phyloP scores from a whole-genome alignment of 2,888 invertebrate species.

The Alloplasta piceator region DNA sequence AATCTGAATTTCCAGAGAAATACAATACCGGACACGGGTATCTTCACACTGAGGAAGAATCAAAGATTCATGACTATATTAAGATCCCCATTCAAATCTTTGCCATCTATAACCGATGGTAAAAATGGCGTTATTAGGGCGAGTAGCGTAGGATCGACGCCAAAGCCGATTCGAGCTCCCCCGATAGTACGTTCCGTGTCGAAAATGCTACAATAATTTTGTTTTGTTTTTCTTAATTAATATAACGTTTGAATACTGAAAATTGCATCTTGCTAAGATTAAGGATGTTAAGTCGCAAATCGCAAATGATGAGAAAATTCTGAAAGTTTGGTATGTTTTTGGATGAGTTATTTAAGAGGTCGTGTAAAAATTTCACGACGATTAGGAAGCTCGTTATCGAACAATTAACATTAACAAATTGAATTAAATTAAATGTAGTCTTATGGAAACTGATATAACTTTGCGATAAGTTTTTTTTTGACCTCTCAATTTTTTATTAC shows the following conservation, averaged over 20 bases:
- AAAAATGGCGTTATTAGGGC: conserved; percentile 80
- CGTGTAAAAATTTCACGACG: no score
- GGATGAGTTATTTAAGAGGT: no score
- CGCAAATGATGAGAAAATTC: no score
- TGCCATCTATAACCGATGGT: conserved; percentile 78
- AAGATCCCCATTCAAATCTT: conserved; percentile 81
- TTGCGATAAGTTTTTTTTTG: no score
- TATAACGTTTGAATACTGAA: conserved; percentile 6
- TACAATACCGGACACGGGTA: conserved; percentile 79
- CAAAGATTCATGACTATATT: conserved; percentile 79
- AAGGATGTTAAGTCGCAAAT: no score
- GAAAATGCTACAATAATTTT: no score
- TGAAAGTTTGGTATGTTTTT: no score
- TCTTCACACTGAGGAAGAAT: conserved; percentile 80
- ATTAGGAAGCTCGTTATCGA: no score
- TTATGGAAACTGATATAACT: no score
- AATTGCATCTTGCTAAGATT: conserved; percentile 22
- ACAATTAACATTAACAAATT: no score
- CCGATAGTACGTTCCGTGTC: conserved; percentile 80
- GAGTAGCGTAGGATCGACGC: conserved; percentile 79
- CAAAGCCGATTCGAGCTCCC: conserved; percentile 74
- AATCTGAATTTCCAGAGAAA: conserved; percentile 80
- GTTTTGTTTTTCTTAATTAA: conserved; percentile 39
- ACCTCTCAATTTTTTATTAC: no score
- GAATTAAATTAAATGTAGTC: no score